Conservation (phyloP, 2,888 invertebrate species). For the Kryphioiulus occultus region DNA sequence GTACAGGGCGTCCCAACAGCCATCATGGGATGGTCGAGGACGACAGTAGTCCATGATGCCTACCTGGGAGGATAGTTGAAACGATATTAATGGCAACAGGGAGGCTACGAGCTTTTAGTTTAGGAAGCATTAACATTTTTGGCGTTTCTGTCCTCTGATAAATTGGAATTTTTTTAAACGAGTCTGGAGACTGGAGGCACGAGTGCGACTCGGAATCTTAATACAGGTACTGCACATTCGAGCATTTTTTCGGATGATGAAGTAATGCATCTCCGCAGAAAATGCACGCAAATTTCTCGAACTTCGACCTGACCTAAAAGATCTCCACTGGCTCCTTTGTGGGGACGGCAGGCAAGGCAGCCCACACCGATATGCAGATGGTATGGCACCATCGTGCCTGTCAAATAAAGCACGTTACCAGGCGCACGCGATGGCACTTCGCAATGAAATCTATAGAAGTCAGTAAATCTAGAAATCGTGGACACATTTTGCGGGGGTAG, state of each 20-base stretch:
- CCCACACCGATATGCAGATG: slow-evolving; percentile 25
- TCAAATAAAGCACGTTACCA: slow-evolving; percentile 20
- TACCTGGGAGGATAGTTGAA: too few species aligned
- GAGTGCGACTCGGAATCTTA: background rate
- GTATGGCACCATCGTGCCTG: slow-evolving; percentile 31
- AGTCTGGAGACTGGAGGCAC: background rate
- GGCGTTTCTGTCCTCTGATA: too few species aligned
- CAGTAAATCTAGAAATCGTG: slow-evolving; percentile 4
- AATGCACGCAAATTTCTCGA: background rate
- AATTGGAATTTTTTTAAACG: background rate
- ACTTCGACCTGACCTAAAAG: slow-evolving; percentile 17
- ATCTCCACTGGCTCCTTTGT: background rate
- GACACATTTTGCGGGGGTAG: slow-evolving; percentile 35
- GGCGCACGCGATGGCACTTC: slow-evolving; percentile 3
- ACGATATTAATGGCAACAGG: too few species aligned
- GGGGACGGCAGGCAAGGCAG: background rate
- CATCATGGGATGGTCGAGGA: background rate
- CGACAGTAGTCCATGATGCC: background rate
- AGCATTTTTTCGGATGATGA: background rate
- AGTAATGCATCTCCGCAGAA: background rate
- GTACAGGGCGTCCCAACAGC: background rate
- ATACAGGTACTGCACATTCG: background rate
- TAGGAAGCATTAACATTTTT: too few species aligned
- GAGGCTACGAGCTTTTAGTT: too few species aligned
- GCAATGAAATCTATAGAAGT: slow-evolving; percentile 25